Base-by-base conservation (phyloP, 2,113 vertebrate genomes). In the Sphyrna mokarran region DNA sequence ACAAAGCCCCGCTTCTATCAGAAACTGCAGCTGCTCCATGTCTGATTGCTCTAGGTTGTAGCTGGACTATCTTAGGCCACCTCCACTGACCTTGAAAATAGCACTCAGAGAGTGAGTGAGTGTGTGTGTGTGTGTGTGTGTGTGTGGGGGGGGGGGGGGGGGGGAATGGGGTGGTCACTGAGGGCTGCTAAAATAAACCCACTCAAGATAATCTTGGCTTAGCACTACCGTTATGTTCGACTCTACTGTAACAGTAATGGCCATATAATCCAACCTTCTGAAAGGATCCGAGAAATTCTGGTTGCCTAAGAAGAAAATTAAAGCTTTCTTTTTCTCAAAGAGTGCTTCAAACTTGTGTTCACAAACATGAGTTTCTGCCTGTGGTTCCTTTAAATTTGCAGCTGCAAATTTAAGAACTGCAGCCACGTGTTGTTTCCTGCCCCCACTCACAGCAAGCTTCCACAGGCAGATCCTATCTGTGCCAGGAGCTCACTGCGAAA, bases 391-490 rank as follows among this genome's bases (percentile, higher is more conserved):
- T 93, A 66, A 68, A 22, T 3, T 3, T 93, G 61, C 89, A 93
- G 61, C 89, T 93, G 61, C 89, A 93, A 43, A 20, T 93, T 68
- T 66, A 93, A 68, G 89, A 66, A 93, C 61, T 93, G 89, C 89
- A 37, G 89, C 89, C 89, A 18, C 63, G 61, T 93, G 89, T 93
- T 93, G 40, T 66, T 93, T 66, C 61, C 61, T 93, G 89, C 89
- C 33, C 37, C 89, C n/a, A 37, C n/a, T 68, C 89, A 66, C 61
- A 93, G 61, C 89, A 93, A 93, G 89, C 89, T 93, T 37, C 58
- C n/a, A 66, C n/a, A 37, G 89, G 16, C 89, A 66, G 89, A n/a
- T 58, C 89, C n/a, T 37, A 66, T 37, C 29, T n/a, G 63, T 93
- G 89, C 89, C 61, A 93, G 89, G 18, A 93, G 33, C 89, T 66